phyloP scores from a whole-genome alignment of 2,888 invertebrate species.

The Acronicta aceris region DNA sequence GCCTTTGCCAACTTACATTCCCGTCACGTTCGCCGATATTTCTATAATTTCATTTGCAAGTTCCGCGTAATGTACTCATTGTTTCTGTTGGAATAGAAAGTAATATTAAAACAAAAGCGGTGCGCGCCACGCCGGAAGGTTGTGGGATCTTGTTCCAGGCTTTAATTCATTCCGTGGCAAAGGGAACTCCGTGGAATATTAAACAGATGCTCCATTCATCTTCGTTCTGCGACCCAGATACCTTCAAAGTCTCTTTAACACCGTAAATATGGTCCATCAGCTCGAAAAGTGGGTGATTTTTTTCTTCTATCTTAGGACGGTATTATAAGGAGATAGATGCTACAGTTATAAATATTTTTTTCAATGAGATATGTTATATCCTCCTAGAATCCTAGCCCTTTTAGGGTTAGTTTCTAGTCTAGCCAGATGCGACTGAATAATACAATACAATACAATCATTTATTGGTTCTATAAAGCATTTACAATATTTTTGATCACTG shows the following conservation, averaged over 20 bases:
- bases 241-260: slow-evolving; percentile 50
- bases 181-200: slow-evolving; percentile 70
- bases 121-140: slow-evolving; percentile 43
- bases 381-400: too few relatives aligned
- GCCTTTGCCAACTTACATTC: slow-evolving; percentile 21
- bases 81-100: slow-evolving; percentile 41
- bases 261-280: slow-evolving; percentile 47
- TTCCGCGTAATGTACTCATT: slow-evolving; percentile 25
- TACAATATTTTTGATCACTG: too few relatives aligned
- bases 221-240: slow-evolving; percentile 68
- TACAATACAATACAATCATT: too few relatives aligned
- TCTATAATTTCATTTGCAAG: slow-evolving; percentile 45
- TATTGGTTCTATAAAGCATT: too few relatives aligned
- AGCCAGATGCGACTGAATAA: too few relatives aligned
- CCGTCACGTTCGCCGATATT: slow-evolving; percentile 44
- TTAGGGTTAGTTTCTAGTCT: too few relatives aligned
- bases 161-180: slow-evolving; percentile 71
- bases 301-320: not conserved
- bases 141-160: slow-evolving; percentile 62
- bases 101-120: slow-evolving; percentile 53
- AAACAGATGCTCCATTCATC: slow-evolving; percentile 71
- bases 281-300: slow-evolving; percentile 28
- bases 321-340: not conserved
- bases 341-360: not conserved
- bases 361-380: too few relatives aligned